Evolutionary conservation across 35 echinoderm and acorn worm species (phyloP).

Genomic region (Chiridota heheva): DNA sequence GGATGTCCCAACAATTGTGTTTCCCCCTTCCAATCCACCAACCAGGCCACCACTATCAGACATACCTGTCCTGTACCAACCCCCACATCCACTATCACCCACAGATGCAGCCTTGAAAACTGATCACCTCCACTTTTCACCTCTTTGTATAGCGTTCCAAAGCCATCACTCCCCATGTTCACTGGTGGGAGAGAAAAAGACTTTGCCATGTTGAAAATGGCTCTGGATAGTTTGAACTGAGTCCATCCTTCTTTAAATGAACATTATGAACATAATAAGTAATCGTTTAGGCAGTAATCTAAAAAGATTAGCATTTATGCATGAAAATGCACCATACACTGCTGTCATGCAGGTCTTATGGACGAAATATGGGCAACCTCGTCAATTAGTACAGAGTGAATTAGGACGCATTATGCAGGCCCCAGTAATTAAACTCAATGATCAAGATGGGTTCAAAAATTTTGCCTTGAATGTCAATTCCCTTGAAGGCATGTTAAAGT

Average conservation of each 20-base stretch:
- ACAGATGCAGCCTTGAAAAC: no score
- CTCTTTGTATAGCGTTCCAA: slow-evolving; percentile 34
- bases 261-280: slow-evolving; percentile 30
- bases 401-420: slow-evolving; percentile 22
- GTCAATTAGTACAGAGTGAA: slow-evolving; percentile 43
- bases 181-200: slow-evolving; percentile 39
- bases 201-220: slow-evolving; percentile 34
- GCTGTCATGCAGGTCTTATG: not conserved
- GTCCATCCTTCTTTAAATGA: slow-evolving; percentile 26
- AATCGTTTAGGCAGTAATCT: not conserved
- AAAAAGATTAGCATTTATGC: slow-evolving; percentile 26
- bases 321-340: slow-evolving; percentile 15
- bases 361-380: slow-evolving; percentile 14
- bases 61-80: no score
- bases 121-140: not conserved
- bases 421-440: not conserved
- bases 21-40: no score
- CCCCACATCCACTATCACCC: no score
- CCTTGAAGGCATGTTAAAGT: slow-evolving; percentile 27
- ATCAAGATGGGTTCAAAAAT: not conserved
- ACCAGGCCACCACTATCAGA: not conserved
- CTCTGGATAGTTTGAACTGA: slow-evolving; percentile 8
- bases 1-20: no score
- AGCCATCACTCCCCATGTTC: slow-evolving; percentile 28
- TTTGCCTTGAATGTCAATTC: slow-evolving; percentile 25